Evolutionary conservation across 2,888 invertebrate genomes (phyloP).

Genomic region (Heliothis peltigera): DNA sequence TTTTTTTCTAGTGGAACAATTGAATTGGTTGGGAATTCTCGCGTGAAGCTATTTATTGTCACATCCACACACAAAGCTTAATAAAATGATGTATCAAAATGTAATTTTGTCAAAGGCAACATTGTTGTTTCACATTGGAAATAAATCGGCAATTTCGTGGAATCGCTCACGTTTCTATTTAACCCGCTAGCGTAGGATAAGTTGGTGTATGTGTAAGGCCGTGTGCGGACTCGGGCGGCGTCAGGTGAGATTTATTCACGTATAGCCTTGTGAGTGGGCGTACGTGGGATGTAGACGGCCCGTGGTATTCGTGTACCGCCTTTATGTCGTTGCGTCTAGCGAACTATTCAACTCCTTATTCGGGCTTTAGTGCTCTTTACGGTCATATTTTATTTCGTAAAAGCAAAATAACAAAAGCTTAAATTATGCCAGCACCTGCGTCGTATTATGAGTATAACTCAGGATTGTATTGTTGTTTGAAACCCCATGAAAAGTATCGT

Average conservation of each 20-base stretch:
- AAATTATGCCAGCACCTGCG: slow-evolving; percentile 66
- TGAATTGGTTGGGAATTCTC: slow-evolving; percentile 71
- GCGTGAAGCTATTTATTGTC: slow-evolving; percentile 62
- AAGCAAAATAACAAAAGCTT: slow-evolving; percentile 65
- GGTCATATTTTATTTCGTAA: slow-evolving; percentile 69
- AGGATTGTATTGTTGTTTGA: slow-evolving; percentile 24
- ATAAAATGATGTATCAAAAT: slow-evolving; percentile 47
- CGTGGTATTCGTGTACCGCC: slow-evolving; percentile 71
- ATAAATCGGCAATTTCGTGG: slow-evolving; percentile 43
- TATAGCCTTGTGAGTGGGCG: slow-evolving; percentile 76
- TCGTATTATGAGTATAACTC: slow-evolving; percentile 18
- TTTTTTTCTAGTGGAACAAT: slow-evolving; percentile 66
- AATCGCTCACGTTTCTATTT: slow-evolving; percentile 55
- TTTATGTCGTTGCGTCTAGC: slow-evolving; percentile 74
- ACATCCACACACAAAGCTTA: slow-evolving; percentile 32
- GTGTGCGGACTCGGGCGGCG: slow-evolving; percentile 46
- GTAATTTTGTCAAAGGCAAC: slow-evolving; percentile 45
- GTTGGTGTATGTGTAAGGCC: slow-evolving; percentile 52
- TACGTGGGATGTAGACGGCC: slow-evolving; percentile 78
- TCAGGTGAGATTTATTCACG: slow-evolving; percentile 84
- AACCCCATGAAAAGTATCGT: slow-evolving; percentile 41
- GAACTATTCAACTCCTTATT: slow-evolving; percentile 75
- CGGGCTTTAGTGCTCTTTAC: slow-evolving; percentile 73
- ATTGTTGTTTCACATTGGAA: slow-evolving; percentile 41
- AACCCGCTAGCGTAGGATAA: slow-evolving; percentile 57